Conservation (phyloP, 2,888 invertebrate genomes). For the Ganaspis brasiliensis region DNA sequence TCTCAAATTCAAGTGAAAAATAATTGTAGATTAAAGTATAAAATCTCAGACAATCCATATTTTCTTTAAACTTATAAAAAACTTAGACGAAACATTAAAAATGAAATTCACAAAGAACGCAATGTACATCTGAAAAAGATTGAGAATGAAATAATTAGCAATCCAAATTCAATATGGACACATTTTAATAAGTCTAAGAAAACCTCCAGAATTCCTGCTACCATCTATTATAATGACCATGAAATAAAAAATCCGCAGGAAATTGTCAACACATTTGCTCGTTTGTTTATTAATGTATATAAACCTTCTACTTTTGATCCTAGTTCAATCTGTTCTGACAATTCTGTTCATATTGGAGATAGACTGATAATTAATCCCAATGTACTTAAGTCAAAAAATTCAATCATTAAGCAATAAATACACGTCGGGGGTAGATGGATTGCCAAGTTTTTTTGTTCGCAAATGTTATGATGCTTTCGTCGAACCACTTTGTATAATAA, state of each 20-base stretch:
- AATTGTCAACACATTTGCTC: not conserved
- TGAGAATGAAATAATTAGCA: not conserved
- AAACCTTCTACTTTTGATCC: not conserved
- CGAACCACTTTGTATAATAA: conserved; percentile 39
- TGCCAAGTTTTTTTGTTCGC: conserved; percentile 42
- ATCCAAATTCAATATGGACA: not conserved
- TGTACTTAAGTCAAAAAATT: not conserved
- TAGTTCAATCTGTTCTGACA: no score
- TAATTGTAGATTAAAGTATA: not conserved
- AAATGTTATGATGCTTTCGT: conserved; percentile 44
- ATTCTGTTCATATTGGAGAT: not conserved
- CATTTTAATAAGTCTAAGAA: not conserved
- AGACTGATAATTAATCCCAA: not conserved
- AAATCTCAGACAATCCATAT: no score
- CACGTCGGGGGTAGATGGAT: conserved; percentile 42
- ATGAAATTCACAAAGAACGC: not conserved
- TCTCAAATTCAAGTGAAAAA: not conserved
- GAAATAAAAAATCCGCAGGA: not conserved
- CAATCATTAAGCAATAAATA: not conserved
- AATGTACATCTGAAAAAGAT: not conserved
- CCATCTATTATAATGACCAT: not conserved
- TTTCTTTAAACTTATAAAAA: not conserved
- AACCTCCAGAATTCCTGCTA: not conserved
- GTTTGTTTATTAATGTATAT: not conserved
- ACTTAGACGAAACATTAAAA: not conserved